Evolutionary conservation across 2,113 vertebrate species (phyloP).

Genomic region (Arvicanthis niloticus): DNA sequence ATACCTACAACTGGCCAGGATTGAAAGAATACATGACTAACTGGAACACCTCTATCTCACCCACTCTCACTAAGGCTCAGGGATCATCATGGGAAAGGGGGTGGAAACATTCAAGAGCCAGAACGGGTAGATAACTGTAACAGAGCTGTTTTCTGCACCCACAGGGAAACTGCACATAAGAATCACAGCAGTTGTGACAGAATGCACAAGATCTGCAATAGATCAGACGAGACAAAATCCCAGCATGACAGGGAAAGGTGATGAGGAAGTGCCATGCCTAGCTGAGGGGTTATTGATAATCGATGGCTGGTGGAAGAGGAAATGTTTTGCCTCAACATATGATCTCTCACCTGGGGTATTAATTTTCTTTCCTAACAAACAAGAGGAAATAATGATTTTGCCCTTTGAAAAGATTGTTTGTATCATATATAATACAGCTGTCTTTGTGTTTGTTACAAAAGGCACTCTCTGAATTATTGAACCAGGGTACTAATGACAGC

Average conservation of each 20-base stretch:
- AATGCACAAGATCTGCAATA: background rate
- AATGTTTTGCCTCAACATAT: constrained; percentile 53
- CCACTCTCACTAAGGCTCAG: background rate
- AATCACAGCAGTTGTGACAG: background rate
- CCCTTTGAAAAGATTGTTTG: background rate
- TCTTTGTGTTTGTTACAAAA: background rate
- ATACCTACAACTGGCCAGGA: background rate
- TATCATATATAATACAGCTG: background rate
- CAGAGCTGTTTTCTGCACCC: background rate
- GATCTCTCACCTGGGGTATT: background rate
- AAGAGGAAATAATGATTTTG: background rate
- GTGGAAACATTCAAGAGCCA: background rate
- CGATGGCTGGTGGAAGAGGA: background rate
- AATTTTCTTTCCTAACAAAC: constrained; percentile 55
- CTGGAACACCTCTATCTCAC: background rate
- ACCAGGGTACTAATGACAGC: background rate
- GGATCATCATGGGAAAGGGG: background rate
- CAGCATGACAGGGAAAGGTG: background rate
- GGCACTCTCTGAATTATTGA: background rate
- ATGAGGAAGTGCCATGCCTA: background rate
- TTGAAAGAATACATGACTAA: background rate
- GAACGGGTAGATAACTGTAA: background rate
- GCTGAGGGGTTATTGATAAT: background rate
- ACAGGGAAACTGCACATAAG: background rate
- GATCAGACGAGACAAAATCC: background rate